Conservation (phyloP, 2,888 invertebrate genomes). For the Ernsta delagoae region DNA sequence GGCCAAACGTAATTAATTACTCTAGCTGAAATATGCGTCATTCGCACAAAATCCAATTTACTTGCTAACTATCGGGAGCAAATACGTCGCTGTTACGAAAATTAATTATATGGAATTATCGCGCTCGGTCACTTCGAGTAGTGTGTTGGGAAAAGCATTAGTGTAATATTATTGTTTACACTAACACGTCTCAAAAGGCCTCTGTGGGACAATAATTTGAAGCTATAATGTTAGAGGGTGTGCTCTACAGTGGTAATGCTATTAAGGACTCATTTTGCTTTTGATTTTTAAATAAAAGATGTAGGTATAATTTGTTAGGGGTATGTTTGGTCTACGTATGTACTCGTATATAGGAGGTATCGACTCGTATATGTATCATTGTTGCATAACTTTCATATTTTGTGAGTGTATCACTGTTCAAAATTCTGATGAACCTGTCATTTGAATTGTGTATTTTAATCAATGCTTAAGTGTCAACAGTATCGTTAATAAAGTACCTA, state of each 20-base stretch:
- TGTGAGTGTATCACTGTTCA: too few species aligned
- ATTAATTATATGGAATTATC: constrained; percentile 74
- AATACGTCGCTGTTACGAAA: constrained; percentile 67
- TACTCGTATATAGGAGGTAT: too few species aligned
- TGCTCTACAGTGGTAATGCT: constrained; percentile 4
- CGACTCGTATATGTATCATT: too few species aligned
- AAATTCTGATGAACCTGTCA: too few species aligned
- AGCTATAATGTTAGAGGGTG: constrained; percentile 8
- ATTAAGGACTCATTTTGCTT: too few species aligned
- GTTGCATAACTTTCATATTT: too few species aligned
- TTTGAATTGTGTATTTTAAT: too few species aligned
- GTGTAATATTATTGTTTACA: constrained; percentile 47
- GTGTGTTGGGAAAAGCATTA: constrained; percentile 46
- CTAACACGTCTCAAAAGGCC: constrained; percentile 16
- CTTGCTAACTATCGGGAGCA: constrained; percentile 63
- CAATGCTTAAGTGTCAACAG: too few species aligned
- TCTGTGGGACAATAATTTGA: constrained; percentile 15
- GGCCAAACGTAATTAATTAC: constrained; percentile 66
- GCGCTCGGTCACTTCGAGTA: constrained; percentile 57
- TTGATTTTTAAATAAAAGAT: too few species aligned
- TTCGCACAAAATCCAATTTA: constrained; percentile 75
- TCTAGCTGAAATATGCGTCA: constrained; percentile 69
- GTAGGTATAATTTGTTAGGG: too few species aligned
- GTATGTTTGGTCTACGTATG: too few species aligned
- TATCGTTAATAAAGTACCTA: too few species aligned